Evolutionary conservation across 2,113 vertebrate species (phyloP).

Genomic region (Phycodurus eques): DNA sequence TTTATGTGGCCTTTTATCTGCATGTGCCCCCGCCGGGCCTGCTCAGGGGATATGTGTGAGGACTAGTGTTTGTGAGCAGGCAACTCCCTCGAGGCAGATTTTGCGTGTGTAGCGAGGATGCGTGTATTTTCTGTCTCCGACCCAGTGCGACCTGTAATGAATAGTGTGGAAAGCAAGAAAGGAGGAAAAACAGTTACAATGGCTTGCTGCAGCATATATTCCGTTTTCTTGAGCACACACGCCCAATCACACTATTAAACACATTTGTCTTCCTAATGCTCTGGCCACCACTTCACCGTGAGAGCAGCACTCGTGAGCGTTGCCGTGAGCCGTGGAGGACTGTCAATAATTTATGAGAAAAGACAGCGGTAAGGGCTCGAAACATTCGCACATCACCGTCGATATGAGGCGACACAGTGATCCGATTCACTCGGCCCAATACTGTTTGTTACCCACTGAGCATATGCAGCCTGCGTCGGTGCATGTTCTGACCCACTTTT

Average conservation of each 20-base stretch:
- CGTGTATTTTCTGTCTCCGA: slow-evolving; percentile 39
- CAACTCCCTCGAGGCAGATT: slow-evolving; percentile 51
- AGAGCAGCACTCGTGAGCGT: slow-evolving; percentile 31
- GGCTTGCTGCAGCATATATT: not conserved
- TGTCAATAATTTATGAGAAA: slow-evolving; percentile 70
- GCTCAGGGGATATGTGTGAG: slow-evolving; percentile 40
- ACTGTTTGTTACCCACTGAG: slow-evolving; percentile 52
- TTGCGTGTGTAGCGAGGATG: slow-evolving; percentile 4
- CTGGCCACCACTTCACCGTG: slow-evolving; percentile 25
- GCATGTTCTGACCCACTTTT: slow-evolving; percentile 71
- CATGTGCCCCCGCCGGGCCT: slow-evolving; percentile 48
- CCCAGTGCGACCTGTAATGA: slow-evolving; percentile 27
- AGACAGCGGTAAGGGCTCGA: slow-evolving; percentile 66
- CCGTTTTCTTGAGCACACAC: slow-evolving; percentile 2
- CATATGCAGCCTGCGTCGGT: slow-evolving; percentile 56
- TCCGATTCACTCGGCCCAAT: slow-evolving; percentile 55
- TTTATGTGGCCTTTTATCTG: slow-evolving; percentile 56
- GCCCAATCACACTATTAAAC: slow-evolving; percentile 17
- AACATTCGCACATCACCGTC: slow-evolving; percentile 54
- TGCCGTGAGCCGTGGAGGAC: slow-evolving; percentile 51
- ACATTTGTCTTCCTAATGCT: slow-evolving; percentile 7
- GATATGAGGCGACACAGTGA: slow-evolving; percentile 56
- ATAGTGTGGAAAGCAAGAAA: slow-evolving; percentile 3
- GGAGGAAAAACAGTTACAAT: not conserved
- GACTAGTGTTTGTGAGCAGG: slow-evolving; percentile 34